A percentile compares a stretch with the other conserved stretches of the same genome.
These are phyloP conservation scores for Nycticorax nycticorax DNA, from an alignment of 2,113 vertebrate genomes.

Conservation along the genomic window DNA sequence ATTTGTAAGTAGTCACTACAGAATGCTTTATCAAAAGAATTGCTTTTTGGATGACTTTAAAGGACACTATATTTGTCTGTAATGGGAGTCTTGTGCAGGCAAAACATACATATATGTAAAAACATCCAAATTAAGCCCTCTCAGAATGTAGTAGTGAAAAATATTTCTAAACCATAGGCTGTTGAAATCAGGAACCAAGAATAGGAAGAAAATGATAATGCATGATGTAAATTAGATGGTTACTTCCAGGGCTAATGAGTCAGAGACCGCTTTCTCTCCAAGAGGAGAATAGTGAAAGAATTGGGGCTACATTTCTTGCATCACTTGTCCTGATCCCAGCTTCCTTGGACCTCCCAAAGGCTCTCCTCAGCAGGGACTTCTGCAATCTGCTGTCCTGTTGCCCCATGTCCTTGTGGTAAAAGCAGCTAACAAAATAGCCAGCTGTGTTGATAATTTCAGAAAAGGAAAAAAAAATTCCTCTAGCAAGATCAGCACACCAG, in stretches of 20 bases:
- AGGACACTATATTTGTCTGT: not conserved
- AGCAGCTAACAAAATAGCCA: not conserved
- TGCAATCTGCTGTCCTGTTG: not conserved
- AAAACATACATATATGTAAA: not conserved
- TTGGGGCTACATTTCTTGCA: not conserved
- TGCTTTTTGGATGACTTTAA: not conserved
- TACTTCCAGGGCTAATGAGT: not conserved
- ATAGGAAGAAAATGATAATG: not conserved
- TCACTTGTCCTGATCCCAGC: not conserved
- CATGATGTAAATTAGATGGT: not conserved
- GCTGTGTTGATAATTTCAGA: not conserved
- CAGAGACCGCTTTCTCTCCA: not conserved
- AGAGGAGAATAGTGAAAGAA: not conserved
- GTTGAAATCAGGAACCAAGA: not conserved
- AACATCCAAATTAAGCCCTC: not conserved
- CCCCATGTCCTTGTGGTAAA: not conserved
- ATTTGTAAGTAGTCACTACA: not conserved
- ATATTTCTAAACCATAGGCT: not conserved
- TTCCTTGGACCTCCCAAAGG: not conserved
- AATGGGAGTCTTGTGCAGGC: not conserved
- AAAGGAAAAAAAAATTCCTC: not conserved
- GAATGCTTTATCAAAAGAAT: not conserved
- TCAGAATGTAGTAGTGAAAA: not conserved
- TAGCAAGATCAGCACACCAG: not conserved
- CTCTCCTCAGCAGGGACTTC: not conserved